Evolutionary conservation across 2,888 invertebrate species (phyloP).

Genomic region (Timema cristinae): DNA sequence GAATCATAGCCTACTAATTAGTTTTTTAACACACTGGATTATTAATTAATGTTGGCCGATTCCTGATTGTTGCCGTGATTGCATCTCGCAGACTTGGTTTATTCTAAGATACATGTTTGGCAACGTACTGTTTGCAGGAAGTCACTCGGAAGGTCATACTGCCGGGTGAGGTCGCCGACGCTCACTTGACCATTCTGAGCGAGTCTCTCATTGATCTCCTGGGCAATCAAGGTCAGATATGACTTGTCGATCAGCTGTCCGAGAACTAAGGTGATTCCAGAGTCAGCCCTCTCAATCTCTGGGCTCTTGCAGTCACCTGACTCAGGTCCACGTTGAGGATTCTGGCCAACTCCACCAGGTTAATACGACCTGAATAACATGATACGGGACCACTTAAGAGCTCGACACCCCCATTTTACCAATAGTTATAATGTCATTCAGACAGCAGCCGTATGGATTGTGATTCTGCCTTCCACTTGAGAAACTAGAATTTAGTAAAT

Average conservation of each 20-base stretch:
- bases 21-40: no score
- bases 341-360: slow-evolving; percentile 83
- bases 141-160: slow-evolving; percentile 88
- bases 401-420: neutral
- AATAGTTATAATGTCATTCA: neutral
- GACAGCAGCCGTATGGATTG: no score
- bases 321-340: slow-evolving; percentile 83
- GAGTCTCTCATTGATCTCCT: slow-evolving; percentile 91
- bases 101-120: no score
- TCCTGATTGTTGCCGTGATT: no score
- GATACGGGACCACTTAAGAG: neutral
- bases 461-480: no score
- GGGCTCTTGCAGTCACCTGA: slow-evolving; percentile 65
- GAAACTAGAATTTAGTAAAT: no score
- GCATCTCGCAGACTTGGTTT: no score
- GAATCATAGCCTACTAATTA: no score
- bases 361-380: slow-evolving; percentile 65
- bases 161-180: slow-evolving; percentile 79
- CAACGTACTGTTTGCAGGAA: slow-evolving; percentile 64
- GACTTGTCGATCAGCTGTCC: slow-evolving; percentile 86
- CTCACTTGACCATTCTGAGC: slow-evolving; percentile 79
- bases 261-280: slow-evolving; percentile 70
- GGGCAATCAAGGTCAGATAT: slow-evolving; percentile 77
- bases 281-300: slow-evolving; percentile 68
- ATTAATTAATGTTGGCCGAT: no score